A percentile compares a stretch with the other conserved stretches of the same genome.
These are phyloP conservation scores for Lottia scabra DNA, from an alignment of 2,888 invertebrate species.

Conservation along the genomic window DNA sequence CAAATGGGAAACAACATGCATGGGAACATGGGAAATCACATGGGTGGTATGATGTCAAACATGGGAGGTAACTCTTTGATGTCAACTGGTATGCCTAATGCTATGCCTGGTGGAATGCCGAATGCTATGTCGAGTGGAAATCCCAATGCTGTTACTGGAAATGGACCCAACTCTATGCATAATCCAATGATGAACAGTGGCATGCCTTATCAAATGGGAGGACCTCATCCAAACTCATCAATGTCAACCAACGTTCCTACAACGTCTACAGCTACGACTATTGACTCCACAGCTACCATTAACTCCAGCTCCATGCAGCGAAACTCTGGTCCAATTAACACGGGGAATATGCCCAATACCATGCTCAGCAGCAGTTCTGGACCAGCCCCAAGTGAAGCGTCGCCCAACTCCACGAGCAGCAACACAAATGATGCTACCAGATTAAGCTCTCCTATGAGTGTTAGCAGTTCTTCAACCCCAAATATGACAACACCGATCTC, in stretches of 20 bases:
- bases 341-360: not conserved
- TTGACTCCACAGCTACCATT: not conserved
- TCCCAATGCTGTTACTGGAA: not conserved
- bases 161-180: not conserved
- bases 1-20: no score
- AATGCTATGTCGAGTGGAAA: not conserved
- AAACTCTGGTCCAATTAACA: not conserved
- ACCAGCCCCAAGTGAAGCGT: not conserved
- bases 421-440: not conserved
- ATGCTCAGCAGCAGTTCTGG: not conserved
- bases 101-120: not conserved
- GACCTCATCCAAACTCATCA: not conserved
- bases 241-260: not conserved
- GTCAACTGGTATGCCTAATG: not conserved
- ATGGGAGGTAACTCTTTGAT: not conserved
- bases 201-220: not conserved
- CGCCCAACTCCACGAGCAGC: not conserved
- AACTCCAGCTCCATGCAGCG: not conserved
- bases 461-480: constrained; percentile 17
- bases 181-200: not conserved
- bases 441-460: constrained; percentile 8
- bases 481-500: constrained; percentile 17
- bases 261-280: not conserved
- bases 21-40: no score
- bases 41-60: not conserved